These are phyloP conservation scores for Syngnathoides biaculeatus DNA, from an alignment of 2,113 vertebrate genomes.

Conservation along the genomic window DNA sequence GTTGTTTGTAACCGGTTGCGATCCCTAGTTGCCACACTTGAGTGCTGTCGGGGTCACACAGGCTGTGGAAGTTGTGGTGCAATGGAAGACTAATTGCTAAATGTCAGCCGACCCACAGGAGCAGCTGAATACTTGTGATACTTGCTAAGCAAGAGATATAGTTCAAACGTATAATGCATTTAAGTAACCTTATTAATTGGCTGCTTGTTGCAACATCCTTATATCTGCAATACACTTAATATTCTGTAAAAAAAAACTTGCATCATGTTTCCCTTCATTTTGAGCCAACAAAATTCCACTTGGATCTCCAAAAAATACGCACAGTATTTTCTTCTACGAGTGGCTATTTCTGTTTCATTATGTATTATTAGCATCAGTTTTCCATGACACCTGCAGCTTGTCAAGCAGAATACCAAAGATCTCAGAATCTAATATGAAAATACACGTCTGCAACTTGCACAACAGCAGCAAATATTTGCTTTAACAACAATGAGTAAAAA, in stretches of 20 bases:
- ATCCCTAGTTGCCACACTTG: too few species aligned
- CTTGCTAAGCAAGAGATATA: constrained; percentile 20
- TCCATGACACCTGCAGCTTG: constrained; percentile 26
- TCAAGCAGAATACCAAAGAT: constrained; percentile 15
- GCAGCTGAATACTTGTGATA: background rate
- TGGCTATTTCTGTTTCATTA: constrained; percentile 36
- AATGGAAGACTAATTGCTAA: constrained; percentile 32
- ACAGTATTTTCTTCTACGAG: constrained; percentile 26
- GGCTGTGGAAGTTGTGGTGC: constrained; percentile 6
- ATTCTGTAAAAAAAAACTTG: constrained; percentile 25
- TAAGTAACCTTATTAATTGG: constrained; percentile 33
- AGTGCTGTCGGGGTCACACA: constrained; percentile 39
- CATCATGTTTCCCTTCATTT: constrained; percentile 43
- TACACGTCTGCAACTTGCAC: constrained; percentile 7
- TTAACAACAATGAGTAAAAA: background rate
- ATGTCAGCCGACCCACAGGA: constrained; percentile 17
- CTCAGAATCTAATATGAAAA: constrained; percentile 28
- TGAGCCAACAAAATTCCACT: constrained; percentile 42
- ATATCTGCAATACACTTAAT: constrained; percentile 5
- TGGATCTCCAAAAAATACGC: constrained; percentile 36
- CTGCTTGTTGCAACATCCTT: constrained; percentile 6
- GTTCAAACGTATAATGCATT: constrained; percentile 20
- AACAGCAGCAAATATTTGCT: background rate
- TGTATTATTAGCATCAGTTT: constrained; percentile 39
- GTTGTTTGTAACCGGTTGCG: too few species aligned